Percentiles rank a stretch among this genome's conserved stretches.
These are phyloP conservation scores for Arvicanthis niloticus DNA, from an alignment of 2,113 vertebrate species.

Conservation along the genomic window DNA sequence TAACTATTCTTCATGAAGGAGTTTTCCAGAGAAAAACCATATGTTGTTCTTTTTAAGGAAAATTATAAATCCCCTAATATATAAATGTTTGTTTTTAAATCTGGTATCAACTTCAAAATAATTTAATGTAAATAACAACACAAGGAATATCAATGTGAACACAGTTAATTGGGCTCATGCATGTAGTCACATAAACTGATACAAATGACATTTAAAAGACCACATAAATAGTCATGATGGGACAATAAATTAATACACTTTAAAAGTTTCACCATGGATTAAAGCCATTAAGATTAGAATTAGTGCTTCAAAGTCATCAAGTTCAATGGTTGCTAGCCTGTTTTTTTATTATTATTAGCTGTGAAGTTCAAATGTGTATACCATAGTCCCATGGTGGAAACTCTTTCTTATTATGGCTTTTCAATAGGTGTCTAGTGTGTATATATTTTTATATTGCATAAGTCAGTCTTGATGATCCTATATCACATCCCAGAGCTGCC, in stretches of 20 bases:
- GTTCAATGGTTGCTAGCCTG: background rate
- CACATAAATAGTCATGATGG: slow-evolving; percentile 22
- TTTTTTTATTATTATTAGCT: background rate
- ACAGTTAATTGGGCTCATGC: background rate
- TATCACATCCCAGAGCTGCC: background rate
- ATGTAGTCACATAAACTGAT: slow-evolving; percentile 10
- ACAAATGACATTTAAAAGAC: slow-evolving; percentile 23
- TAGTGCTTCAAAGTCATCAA: slow-evolving; percentile 13
- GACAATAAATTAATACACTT: background rate
- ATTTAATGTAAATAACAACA: slow-evolving; percentile 49
- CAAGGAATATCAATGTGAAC: background rate
- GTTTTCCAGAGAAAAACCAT: slow-evolving; percentile 34
- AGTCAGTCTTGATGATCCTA: background rate
- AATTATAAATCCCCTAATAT: slow-evolving; percentile 36
- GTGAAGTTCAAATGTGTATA: background rate
- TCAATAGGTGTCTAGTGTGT: background rate
- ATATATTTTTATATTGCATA: slow-evolving; percentile 9
- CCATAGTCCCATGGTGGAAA: background rate
- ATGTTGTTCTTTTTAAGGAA: slow-evolving; percentile 38
- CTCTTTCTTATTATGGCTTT: slow-evolving; percentile 7
- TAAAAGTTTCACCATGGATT: background rate
- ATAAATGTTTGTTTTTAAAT: slow-evolving; percentile 53
- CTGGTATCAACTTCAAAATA: slow-evolving; percentile 43
- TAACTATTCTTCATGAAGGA: slow-evolving; percentile 35
- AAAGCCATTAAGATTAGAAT: background rate